phyloP scores from a whole-genome alignment of 2,888 invertebrate species.

The Rhabditophanes sp. region DNA sequence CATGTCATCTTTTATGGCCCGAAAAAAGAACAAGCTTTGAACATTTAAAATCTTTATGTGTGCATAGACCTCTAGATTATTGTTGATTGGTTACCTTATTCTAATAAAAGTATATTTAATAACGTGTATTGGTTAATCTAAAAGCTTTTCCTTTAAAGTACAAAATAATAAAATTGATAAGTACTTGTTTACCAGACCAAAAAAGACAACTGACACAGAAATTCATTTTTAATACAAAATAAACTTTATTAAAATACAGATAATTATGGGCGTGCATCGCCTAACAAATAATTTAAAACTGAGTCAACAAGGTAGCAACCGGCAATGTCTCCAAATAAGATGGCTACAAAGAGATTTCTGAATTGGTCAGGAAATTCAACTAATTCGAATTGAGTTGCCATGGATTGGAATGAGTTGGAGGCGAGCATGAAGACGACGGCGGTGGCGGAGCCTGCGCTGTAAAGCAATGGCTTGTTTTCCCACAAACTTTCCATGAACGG shows the following conservation, averaged over 20 bases:
- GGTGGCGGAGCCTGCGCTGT: constrained; percentile 69
- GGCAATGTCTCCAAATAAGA: constrained; percentile 62
- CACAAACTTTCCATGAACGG: constrained; percentile 93
- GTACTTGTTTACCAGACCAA: too few species aligned
- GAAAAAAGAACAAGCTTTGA: too few species aligned
- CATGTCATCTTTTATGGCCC: too few species aligned
- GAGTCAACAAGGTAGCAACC: constrained; percentile 67
- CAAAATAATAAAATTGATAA: too few species aligned
- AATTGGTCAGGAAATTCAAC: constrained; percentile 84
- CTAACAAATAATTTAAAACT: constrained; percentile 15
- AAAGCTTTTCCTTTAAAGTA: too few species aligned
- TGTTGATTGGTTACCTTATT: too few species aligned
- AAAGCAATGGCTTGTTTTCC: constrained; percentile 78
- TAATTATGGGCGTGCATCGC: constrained; percentile 12
- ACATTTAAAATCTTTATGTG: too few species aligned
- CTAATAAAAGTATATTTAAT: too few species aligned
- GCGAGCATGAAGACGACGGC: constrained; percentile 72
- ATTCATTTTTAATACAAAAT: too few species aligned
- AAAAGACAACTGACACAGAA: too few species aligned
- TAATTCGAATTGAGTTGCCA: constrained; percentile 78
- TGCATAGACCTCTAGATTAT: too few species aligned
- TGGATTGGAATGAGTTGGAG: constrained; percentile 57
- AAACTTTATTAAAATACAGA: not conserved
- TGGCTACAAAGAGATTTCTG: constrained; percentile 64
- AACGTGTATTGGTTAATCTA: too few species aligned